Base-by-base conservation (phyloP, 2,888 invertebrate species). In the Phyllotreta cruciferae region DNA sequence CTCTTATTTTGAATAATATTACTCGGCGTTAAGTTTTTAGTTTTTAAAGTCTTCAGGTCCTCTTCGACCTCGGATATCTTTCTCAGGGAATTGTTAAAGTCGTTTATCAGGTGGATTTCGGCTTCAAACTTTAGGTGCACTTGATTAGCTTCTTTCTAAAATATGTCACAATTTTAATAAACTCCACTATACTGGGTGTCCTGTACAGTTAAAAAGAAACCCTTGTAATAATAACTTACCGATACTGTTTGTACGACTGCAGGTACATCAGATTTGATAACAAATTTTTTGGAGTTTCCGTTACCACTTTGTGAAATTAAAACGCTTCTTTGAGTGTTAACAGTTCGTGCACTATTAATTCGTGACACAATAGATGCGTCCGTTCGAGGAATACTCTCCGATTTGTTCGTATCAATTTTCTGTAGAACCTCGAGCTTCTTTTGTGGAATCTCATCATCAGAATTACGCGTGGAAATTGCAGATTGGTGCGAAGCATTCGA, bases 101-200 rank as follows among this genome's bases (percentile, higher is more conserved):
- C 84, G 69, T 88, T 87, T 42, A 87, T 76, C 47, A 86, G 81
- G 76, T 85, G 85, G 50, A 88, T 80, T 77, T 87, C 87, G 0
- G 86, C 84, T 74, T 85, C 84, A 72, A 87, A 85, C 73, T 85
- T 85, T 71, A 85, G 80, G 75, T 86, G 85, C 54, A 88, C 82
- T 52, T 85, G 83, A 64, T 83, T 83, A 6, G 86, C 68, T 62
- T 72, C 74, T 49, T 69, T 68, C 79, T 80, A 66, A 57, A 71
- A 63, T 36, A 53, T 54, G 55, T 6, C 11, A 6, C 35, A 41
- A 13, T 44, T 42, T 39, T 14, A 54, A 54, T 10, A 9, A n/a
- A 39, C 24, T 24, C 1, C 24, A 24, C n/a, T n/a, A n/a, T n/a
- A n/a, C n/a, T n/a, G n/a, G n/a, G n/a, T n/a, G n/a, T n/a, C n/a